phyloP scores from a whole-genome alignment of 2,888 invertebrate species.

The Gastrophysa polygoni region DNA sequence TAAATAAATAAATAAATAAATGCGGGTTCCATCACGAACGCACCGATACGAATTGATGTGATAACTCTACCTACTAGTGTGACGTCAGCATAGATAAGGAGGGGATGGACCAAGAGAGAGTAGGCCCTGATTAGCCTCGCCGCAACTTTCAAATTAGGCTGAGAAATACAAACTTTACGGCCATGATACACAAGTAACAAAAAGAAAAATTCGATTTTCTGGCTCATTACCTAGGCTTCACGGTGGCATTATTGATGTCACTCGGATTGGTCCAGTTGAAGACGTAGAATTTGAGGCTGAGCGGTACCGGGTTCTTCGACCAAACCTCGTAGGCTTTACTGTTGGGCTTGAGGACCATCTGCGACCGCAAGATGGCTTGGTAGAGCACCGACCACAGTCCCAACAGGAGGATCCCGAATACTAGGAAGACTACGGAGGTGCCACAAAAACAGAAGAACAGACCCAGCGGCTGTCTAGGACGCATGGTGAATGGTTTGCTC shows the following conservation, averaged over 20 bases:
- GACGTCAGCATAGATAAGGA: too few species aligned
- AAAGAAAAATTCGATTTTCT: too few species aligned
- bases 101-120: too few species aligned
- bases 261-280: slow-evolving; percentile 84
- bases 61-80: too few species aligned
- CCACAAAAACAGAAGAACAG: slow-evolving; percentile 32
- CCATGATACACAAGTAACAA: too few species aligned
- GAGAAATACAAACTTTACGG: too few species aligned
- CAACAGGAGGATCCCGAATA: slow-evolving; percentile 37
- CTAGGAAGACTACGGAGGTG: slow-evolving; percentile 29
- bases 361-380: slow-evolving; percentile 46
- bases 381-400: slow-evolving; percentile 36
- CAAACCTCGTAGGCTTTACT: slow-evolving; percentile 71
- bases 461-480: slow-evolving; percentile 31
- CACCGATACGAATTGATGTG: too few species aligned
- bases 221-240: slow-evolving; percentile 66
- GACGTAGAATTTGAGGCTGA: slow-evolving; percentile 71
- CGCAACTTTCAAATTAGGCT: too few species aligned
- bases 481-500: slow-evolving; percentile 31
- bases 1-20: too few species aligned
- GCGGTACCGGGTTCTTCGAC: slow-evolving; percentile 69
- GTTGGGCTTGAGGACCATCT: slow-evolving; percentile 67
- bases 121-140: too few species aligned
- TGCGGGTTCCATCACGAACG: too few species aligned
- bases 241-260: slow-evolving; percentile 61